A percentile compares a stretch with the other conserved stretches of the same genome.
These are phyloP conservation scores for Buceros bicornis DNA, from an alignment of 2,797 vertebrate genomes.

Conservation along the genomic window DNA sequence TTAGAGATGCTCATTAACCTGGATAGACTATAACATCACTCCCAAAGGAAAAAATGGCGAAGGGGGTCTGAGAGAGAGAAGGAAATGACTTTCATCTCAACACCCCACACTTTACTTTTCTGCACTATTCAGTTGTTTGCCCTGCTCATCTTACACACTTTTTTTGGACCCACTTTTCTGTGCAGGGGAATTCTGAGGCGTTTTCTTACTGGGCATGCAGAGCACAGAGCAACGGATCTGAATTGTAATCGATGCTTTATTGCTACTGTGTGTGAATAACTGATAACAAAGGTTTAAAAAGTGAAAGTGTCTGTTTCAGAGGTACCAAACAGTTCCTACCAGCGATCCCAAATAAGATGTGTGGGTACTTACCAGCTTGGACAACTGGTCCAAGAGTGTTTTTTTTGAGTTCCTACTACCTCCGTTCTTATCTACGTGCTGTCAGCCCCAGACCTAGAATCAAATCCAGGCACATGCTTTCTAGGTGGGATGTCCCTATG, in stretches of 20 bases:
- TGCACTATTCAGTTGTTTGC: background rate
- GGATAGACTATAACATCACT: background rate
- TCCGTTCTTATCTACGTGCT: background rate
- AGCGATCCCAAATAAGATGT: background rate
- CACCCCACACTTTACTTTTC: background rate
- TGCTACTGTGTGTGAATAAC: background rate
- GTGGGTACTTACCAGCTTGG: background rate
- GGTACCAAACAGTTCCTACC: background rate
- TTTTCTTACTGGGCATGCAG: background rate
- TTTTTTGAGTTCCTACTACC: background rate
- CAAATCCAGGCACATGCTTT: background rate
- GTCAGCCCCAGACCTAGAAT: background rate
- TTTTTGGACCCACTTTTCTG: background rate
- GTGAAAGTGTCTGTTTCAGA: background rate
- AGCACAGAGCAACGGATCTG: background rate
- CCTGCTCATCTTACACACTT: rapidly evolving
- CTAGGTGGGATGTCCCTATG: background rate
- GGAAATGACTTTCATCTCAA: background rate
- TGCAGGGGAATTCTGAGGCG: background rate
- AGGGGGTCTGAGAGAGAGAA: background rate
- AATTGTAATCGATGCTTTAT: background rate
- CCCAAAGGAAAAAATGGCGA: background rate
- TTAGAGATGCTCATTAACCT: background rate
- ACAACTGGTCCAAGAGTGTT: background rate
- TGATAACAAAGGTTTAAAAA: background rate